phyloP scores from a whole-genome alignment of 2,888 invertebrate species.

The Lacanobia wlatinum region DNA sequence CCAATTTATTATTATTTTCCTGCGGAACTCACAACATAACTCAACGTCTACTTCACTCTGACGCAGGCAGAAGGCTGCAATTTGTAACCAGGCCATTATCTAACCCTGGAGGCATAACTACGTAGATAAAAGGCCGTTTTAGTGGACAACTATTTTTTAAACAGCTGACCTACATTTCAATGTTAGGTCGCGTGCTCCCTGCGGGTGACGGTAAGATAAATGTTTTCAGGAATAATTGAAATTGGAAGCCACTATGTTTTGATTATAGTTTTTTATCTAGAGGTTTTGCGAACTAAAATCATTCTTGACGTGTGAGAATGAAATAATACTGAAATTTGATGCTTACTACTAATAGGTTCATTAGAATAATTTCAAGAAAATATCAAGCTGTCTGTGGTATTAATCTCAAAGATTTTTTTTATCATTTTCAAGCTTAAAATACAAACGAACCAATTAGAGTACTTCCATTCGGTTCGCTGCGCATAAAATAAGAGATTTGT shows the following conservation, averaged over 20 bases:
- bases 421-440: background rate
- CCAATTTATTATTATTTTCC: conserved; percentile 13
- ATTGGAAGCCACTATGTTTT: background rate
- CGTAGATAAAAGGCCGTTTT: conserved; percentile 16
- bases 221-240: conserved; percentile 8
- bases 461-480: background rate
- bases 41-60: conserved; percentile 2
- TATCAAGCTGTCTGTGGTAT: too few species aligned
- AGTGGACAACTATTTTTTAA: conserved; percentile 7
- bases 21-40: conserved; percentile 11
- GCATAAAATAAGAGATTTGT: background rate
- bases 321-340: background rate
- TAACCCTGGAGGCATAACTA: conserved; percentile 17
- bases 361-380: too few species aligned
- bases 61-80: conserved; percentile 22
- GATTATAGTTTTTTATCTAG: background rate
- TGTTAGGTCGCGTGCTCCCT: background rate
- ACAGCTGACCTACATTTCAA: conserved; percentile 18
- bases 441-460: background rate
- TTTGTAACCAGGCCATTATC: conserved; percentile 43
- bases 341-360: background rate
- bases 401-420: background rate
- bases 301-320: background rate
- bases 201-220: conserved; percentile 13
- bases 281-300: background rate